phyloP scores from a whole-genome alignment of 2,888 invertebrate genomes.

The Cataglyphis livida region DNA sequence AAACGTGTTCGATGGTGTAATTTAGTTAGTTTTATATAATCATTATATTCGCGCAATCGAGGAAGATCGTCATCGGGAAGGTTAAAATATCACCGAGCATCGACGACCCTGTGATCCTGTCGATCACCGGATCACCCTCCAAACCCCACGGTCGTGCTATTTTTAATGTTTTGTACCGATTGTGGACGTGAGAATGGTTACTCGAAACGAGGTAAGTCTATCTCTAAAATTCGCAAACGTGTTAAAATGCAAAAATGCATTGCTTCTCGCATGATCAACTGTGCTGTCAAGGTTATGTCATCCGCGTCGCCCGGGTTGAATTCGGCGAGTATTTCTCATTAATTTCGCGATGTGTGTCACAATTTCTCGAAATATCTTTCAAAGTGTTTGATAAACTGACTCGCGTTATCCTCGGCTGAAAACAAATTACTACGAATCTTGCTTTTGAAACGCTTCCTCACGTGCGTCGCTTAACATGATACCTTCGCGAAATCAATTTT shows the following conservation, averaged over 20 bases:
- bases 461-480: neutral
- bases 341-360: neutral
- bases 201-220: conserved; percentile 70
- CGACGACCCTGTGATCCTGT: conserved; percentile 13
- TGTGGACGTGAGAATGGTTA: conserved; percentile 78
- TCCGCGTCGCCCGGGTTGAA: neutral
- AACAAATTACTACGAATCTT: neutral
- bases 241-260: neutral
- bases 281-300: conserved; percentile 33
- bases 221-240: too few relatives aligned
- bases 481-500: neutral
- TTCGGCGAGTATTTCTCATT: neutral
- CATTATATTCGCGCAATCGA: neutral
- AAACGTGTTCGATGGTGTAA: neutral
- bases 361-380: neutral
- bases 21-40: conserved; percentile 6
- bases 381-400: neutral
- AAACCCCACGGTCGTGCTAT: conserved; percentile 73
- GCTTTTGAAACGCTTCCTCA: neutral
- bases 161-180: conserved; percentile 78
- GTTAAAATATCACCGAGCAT: conserved; percentile 14
- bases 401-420: neutral
- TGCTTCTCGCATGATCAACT: neutral
- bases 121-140: conserved; percentile 72
- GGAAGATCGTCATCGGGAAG: conserved; percentile 6